phyloP scores from a whole-genome alignment of 2,888 invertebrate species.

The Eupeodes luniger region DNA sequence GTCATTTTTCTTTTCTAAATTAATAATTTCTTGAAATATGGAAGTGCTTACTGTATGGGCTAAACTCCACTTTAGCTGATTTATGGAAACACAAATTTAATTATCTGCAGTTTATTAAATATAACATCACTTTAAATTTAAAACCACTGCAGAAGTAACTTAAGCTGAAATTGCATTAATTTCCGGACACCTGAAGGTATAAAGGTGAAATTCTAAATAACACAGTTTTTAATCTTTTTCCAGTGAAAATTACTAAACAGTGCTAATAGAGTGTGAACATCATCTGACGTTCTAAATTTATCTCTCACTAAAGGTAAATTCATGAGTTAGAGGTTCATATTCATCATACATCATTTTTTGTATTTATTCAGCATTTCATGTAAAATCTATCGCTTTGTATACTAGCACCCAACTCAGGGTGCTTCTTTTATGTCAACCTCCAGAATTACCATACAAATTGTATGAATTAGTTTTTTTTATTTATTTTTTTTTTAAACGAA shows the following conservation, averaged over 20 bases:
- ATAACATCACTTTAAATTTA: too few species aligned
- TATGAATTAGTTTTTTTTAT: background rate
- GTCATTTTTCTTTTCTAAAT: too few species aligned
- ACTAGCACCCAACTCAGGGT: too few species aligned
- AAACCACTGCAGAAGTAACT: too few species aligned
- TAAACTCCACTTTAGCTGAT: too few species aligned
- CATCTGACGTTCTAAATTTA: conserved; percentile 22
- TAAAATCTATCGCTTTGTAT: background rate
- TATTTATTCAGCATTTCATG: background rate
- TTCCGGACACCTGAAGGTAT: conserved; percentile 19
- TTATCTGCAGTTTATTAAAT: too few species aligned
- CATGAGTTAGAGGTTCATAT: too few species aligned
- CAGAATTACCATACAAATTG: conserved; percentile 23
- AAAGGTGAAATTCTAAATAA: conserved; percentile 30
- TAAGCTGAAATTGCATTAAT: background rate
- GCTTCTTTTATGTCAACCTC: conserved; percentile 12
- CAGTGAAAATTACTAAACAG: background rate
- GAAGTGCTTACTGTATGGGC: too few species aligned
- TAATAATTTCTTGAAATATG: too few species aligned
- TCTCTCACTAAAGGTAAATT: conserved; percentile 5
- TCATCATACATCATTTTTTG: too few species aligned
- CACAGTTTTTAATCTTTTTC: conserved; percentile 1
- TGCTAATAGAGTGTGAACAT: conserved; percentile 26
- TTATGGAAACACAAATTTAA: too few species aligned
- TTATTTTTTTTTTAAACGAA: background rate